These are phyloP conservation scores for Pogonocichla stellata DNA, from an alignment of 2,113 vertebrate genomes.

Conservation along the genomic window DNA sequence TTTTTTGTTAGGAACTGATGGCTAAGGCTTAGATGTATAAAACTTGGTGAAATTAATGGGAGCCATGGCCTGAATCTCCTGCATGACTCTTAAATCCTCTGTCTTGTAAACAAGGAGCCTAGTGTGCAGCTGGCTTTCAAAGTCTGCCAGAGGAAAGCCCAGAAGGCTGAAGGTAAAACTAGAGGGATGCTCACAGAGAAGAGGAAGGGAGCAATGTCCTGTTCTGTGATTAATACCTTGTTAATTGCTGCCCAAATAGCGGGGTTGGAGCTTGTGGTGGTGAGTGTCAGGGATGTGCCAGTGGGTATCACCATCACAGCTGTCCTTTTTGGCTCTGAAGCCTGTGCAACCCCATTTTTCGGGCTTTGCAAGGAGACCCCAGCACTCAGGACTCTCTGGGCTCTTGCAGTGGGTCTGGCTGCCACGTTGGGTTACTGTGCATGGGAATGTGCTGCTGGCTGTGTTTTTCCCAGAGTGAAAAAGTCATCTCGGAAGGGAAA, in stretches of 20 bases:
- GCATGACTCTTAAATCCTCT: neutral
- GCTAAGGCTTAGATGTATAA: neutral
- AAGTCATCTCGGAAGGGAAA: neutral
- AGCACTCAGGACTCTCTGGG: neutral
- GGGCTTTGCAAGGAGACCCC: neutral
- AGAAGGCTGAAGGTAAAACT: neutral
- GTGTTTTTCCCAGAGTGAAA: neutral
- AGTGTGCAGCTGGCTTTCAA: neutral
- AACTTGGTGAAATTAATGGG: constrained; percentile 20
- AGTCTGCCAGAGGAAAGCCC: neutral
- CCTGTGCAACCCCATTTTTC: neutral
- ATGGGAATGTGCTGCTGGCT: neutral
- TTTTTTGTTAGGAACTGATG: neutral
- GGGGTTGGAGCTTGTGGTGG: neutral
- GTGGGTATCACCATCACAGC: neutral
- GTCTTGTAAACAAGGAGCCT: neutral
- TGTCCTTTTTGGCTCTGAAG: neutral
- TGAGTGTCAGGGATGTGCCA: rapidly evolving
- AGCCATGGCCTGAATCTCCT: neutral
- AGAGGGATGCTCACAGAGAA: neutral
- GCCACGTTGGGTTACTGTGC: rapidly evolving
- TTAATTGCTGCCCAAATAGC: neutral
- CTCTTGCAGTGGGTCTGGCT: neutral
- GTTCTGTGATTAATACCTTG: neutral
- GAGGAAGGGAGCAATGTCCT: neutral